Base-by-base conservation (phyloP, 2,888 invertebrate species). In the Leucozona laternaria region DNA sequence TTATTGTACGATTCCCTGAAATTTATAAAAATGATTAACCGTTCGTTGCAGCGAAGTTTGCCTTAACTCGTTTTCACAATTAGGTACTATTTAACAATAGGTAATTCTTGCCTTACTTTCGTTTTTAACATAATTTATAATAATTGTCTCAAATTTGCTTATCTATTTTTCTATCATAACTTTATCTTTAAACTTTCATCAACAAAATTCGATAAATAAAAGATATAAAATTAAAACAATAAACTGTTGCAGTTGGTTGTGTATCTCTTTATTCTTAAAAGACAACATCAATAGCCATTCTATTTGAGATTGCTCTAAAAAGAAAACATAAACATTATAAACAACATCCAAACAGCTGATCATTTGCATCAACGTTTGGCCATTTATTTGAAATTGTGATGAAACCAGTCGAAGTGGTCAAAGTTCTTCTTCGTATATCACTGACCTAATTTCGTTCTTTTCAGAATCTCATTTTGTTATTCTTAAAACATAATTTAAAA, bases 391-490 rank as follows among this genome's bases (percentile, higher is more conserved):
- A 62, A 43, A 13, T 37, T 5, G 37, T 25, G 4, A 13, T 37
- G 15, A 17, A 64, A 28, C 45, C 43, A 28, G 43, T 45, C 8
- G 11, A 11, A 20, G n/a, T 31, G 2, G 13, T 64, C 1, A 15
- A 64, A 11, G 31, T 64, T 64, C 31, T 48, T 64, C 45, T 28
- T 45, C 45, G 2, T 13, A 57, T 81, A 48, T 40, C 17, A 77
- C 71, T 82, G 73, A 83, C 82, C 82, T 68, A 72, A 82, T 72
- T 81, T 40, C 57, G 31, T 62, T 11, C 43, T 43, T 13, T 7
- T 48, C n/a, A 37, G 60, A 20, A 17, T 40, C 40, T 68, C 55
- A 17, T 31, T 20, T 31, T 20, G 17, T 20, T 50, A 50, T 71
- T 77, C 64, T 66, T 28, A 22, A 72, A 6, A 70, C 48, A 62